Evolutionary conservation across 37 sponge, comb jelly and placozoan species (phyloP), one percentile per base, ranked within the genome.

Genomic region (Amphimedon queenslandica): DNA sequence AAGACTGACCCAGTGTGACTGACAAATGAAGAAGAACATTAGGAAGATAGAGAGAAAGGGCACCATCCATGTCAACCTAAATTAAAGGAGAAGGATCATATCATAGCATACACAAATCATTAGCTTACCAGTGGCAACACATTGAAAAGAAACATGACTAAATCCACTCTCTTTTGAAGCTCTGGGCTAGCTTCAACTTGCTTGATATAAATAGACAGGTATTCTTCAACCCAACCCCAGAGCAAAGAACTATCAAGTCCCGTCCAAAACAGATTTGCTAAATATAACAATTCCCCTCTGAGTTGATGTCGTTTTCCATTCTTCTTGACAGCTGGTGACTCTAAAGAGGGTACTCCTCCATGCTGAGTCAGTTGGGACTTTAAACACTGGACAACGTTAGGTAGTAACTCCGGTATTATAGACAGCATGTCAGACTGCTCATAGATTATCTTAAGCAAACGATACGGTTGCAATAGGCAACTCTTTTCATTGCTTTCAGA

Each of bases 241-340:
- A 86, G 36, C 31, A 72, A 41, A 28, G 53, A 68, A 0, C 64
- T 32, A 66, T 63, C 72, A 10, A 90, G 55, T 0, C 38, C 47
- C 23, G 31, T 58, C 60, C 79, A 86, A 1, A 90, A 61, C 11
- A 81, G 74, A 28, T 76, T 75, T 1, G 77, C 87, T 5, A 77
- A 69, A 71, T 86, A 73, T 27, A 85, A 5, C 21, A 90, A 65
- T 18, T 90, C 90, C 1, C 51, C 58, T 39, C 77, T 82, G 53
- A 79, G 66, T 31, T 65, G 18, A 1, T 41, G 71, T 30, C 64
- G 74, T 35, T 57, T 81, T 3, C 67, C 43, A 2, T 25, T 25
- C 58, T 87, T 81, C 47, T 71, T 76, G 8, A 11, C 23, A 25
- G 5, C 61, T 60, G 27, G 27, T 25, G 5, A n/a, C 20, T 36